Evolutionary conservation across 1,140 invertebrate species (phyloP), one percentile per base, ranked within the genome.

Genomic region (Neelides sp.): DNA sequence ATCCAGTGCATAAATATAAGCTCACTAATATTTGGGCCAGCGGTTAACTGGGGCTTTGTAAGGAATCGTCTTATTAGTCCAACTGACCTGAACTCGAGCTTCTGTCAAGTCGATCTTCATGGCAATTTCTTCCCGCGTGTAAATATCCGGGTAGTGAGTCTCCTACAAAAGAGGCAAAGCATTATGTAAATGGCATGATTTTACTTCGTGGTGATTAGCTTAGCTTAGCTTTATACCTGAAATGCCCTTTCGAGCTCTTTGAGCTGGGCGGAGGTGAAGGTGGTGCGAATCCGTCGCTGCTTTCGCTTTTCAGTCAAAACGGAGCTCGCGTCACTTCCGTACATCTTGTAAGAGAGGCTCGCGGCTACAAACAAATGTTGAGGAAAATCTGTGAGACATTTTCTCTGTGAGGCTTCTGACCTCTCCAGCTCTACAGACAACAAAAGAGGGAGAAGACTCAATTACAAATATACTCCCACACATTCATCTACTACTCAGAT

Each of bases 61-160:
- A n/a, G n/a, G n/a, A n/a, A n/a, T n/a, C n/a, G n/a, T n/a, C n/a
- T n/a, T n/a, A n/a, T n/a, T n/a, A n/a, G n/a, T n/a, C n/a, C n/a
- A 35, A 62, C 74, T 72, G 70, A 97, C 94, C 81, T 98, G 94
- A 23, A 98, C 94, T 69, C 94, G 75, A 17, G 94, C 94, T 72
- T 98, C 94, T 4, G 94, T 97, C 48, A 98, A 76, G 70, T 97
- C 91, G 59, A 96, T 93, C 71, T 93, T 92, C 79, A 94, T 88
- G 24, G 93, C 94, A 56, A 98, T 94, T 69, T 98, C 94, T 68
- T 98, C 94, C 56, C 94, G 73, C n/a, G 91, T 96, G 69, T 97
- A 97, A 62, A 98, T 97, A 69, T 98, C 94, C 12, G 94, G 94
- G 72, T 98, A 98, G 68, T 98, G 94, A 4, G 93, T 97, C 67